Conservation (phyloP, 2,113 vertebrate species). For the Spea multiplicata region DNA sequence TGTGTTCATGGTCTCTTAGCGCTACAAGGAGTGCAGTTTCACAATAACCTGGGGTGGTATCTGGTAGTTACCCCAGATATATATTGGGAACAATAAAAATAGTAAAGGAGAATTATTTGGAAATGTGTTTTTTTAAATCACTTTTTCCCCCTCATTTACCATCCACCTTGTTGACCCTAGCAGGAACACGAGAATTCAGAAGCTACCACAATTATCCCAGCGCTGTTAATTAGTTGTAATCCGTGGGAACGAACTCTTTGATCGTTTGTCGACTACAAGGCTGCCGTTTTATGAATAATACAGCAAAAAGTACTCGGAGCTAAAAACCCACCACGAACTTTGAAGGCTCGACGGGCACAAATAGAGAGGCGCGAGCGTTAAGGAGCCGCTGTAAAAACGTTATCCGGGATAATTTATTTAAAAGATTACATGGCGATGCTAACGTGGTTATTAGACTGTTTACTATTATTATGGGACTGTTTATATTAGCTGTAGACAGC, state of each 20-base stretch:
- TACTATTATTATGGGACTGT: slow-evolving; percentile 26
- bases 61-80: too few relatives aligned
- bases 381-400: slow-evolving; percentile 17
- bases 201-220: slow-evolving; percentile 33
- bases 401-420: slow-evolving; percentile 27
- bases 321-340: slow-evolving; percentile 25
- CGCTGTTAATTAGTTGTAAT: slow-evolving; percentile 41
- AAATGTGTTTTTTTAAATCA: not conserved
- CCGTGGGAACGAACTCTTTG: slow-evolving; percentile 29
- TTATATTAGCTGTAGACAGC: slow-evolving; percentile 18
- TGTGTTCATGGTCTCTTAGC: too few relatives aligned
- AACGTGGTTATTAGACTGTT: slow-evolving; percentile 26
- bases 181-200: slow-evolving; percentile 26
- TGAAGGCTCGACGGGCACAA: slow-evolving; percentile 33
- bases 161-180: slow-evolving; percentile 26
- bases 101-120: too few relatives aligned
- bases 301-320: slow-evolving; percentile 36
- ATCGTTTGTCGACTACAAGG: slow-evolving; percentile 33
- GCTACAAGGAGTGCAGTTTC: too few relatives aligned
- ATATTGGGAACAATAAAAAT: too few relatives aligned
- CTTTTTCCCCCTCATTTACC: not conserved
- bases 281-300: slow-evolving; percentile 41
- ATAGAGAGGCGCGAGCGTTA: slow-evolving; percentile 21
- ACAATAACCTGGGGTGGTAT: too few relatives aligned
- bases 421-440: slow-evolving; percentile 20